phyloP scores from a whole-genome alignment of 2,797 vertebrate species.

The Alca torda region DNA sequence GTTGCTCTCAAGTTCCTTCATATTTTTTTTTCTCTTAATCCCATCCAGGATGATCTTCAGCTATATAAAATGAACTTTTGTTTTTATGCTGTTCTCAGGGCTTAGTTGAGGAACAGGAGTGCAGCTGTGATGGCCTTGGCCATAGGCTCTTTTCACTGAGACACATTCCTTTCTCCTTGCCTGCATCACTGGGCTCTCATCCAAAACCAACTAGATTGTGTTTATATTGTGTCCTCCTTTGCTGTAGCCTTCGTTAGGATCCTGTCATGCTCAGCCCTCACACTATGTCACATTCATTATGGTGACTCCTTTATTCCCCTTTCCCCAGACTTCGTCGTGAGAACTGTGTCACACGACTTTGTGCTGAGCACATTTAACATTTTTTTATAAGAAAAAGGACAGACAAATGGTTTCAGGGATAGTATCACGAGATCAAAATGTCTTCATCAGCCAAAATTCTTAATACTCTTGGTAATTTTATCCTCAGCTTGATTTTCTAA shows the following conservation, averaged over 20 bases:
- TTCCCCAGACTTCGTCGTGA: background rate
- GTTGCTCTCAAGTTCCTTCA: background rate
- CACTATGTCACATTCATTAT: constrained; percentile 33
- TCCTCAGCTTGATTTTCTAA: background rate
- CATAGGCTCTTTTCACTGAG: background rate
- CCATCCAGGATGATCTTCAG: background rate
- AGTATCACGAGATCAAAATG: background rate
- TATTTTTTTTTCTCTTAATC: background rate
- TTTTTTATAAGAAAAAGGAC: background rate
- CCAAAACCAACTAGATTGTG: constrained; percentile 43
- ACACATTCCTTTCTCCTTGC: constrained; percentile 46
- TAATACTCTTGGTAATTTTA: background rate
- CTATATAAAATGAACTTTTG: constrained; percentile 21
- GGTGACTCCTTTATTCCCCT: background rate
- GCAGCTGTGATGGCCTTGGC: constrained; percentile 45
- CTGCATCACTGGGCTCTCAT: constrained; percentile 27
- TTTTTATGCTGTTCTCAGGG: constrained; percentile 7
- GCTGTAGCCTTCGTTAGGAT: constrained; percentile 5
- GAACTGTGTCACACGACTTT: constrained; percentile 9
- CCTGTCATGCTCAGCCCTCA: constrained; percentile 30
- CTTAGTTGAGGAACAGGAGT: constrained; percentile 13
- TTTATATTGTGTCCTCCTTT: constrained; percentile 52
- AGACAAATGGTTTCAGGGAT: background rate
- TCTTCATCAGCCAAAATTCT: background rate
- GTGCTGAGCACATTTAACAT: background rate